These are phyloP conservation scores for Cladopsammia gracilis DNA, from an alignment of 64 coral and sea anemone genomes.

Conservation along the genomic window DNA sequence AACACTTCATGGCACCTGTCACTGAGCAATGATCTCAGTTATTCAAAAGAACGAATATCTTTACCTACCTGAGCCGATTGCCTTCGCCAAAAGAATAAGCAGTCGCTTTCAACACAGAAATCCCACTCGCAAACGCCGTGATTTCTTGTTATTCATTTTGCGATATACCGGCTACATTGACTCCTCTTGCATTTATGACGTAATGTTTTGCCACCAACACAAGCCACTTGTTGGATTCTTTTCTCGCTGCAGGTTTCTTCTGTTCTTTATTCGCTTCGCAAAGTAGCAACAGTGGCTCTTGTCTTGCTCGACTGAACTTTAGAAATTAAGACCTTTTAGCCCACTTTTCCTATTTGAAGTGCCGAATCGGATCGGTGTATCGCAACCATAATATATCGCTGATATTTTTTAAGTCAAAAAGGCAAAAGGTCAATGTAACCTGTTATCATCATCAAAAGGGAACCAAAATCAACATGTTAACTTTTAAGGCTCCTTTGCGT, in stretches of 20 bases:
- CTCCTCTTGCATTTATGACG: slow-evolving; percentile 14
- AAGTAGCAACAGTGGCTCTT: neutral
- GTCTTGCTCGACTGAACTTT: neutral
- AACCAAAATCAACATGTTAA: neutral
- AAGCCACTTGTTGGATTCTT: slow-evolving; percentile 10
- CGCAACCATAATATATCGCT: too few species aligned
- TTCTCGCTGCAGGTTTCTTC: neutral
- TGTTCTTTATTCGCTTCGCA: neutral
- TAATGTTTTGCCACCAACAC: slow-evolving; percentile 60
- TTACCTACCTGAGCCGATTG: neutral
- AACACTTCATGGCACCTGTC: slow-evolving; percentile 18
- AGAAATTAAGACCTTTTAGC: neutral
- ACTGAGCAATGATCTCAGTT: neutral
- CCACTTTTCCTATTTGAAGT: too few species aligned
- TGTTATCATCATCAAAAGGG: neutral
- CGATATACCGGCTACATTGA: neutral
- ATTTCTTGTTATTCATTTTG: neutral
- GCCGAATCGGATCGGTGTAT: too few species aligned
- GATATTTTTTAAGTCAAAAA: neutral
- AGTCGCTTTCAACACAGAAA: slow-evolving; percentile 7
- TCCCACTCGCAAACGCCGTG: neutral
- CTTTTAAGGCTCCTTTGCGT: too few species aligned
- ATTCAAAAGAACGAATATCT: neutral
- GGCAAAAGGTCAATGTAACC: neutral
- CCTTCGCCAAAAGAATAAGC: neutral